A percentile compares a stretch with the other conserved stretches of the same genome.
Conservation (phyloP, 2,113 vertebrate species). For the Paralichthys olivaceus region DNA sequence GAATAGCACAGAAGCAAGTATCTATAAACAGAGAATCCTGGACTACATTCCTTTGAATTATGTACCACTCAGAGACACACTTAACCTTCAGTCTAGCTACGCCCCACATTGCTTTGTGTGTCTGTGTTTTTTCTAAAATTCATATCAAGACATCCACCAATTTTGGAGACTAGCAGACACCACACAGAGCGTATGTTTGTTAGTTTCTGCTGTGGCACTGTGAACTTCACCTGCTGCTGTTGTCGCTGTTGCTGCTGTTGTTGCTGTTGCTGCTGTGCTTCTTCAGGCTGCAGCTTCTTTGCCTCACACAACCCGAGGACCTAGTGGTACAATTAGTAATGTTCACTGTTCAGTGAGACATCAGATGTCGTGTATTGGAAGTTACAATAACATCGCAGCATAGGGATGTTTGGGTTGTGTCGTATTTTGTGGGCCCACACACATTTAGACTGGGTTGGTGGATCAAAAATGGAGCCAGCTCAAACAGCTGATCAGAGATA, state of each 20-base stretch:
- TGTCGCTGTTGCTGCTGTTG: neutral
- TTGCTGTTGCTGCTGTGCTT: neutral
- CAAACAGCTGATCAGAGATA: too few species aligned
- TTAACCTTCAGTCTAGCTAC: too few species aligned
- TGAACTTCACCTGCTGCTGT: conserved; percentile 23
- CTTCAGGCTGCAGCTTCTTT: conserved; percentile 6
- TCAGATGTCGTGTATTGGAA: neutral
- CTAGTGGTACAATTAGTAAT: conserved; percentile 41
- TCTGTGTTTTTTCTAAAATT: too few species aligned
- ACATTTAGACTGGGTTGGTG: neutral
- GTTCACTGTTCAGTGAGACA: neutral
- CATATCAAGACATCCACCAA: neutral
- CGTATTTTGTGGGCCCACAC: neutral
- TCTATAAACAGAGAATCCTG: conserved; percentile 3
- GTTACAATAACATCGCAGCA: neutral
- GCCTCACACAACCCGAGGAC: conserved; percentile 65
- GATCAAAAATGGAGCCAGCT: too few species aligned
- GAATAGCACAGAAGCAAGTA: neutral
- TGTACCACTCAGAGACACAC: neutral
- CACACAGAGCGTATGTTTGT: conserved; percentile 41
- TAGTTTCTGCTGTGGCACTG: conserved; percentile 1
- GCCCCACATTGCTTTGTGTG: too few species aligned
- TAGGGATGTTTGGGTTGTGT: neutral
- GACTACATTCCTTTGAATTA: neutral
- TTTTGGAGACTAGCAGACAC: conserved; percentile 11